Base-by-base conservation (phyloP, 1,140 invertebrate species). In the Pogonus chalceus region DNA sequence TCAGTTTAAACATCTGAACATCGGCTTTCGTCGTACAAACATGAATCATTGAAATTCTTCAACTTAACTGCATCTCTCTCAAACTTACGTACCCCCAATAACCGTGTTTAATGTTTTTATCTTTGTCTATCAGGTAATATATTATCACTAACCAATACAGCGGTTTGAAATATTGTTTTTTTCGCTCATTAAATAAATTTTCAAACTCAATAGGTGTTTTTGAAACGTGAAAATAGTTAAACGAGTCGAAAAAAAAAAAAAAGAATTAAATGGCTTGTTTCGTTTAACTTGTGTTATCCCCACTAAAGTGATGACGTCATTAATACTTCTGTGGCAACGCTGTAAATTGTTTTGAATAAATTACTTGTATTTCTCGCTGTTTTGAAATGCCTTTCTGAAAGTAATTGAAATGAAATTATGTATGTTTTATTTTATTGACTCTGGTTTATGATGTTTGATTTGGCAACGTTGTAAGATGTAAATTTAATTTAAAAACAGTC, bases 31-130 rank as follows among this genome's bases (percentile, higher is more conserved):
- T 62, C 63, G 61, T 65, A n/a, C n/a, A n/a, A n/a, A 52, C 62
- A 65, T 67, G 64, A 65, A 67, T 65, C 65, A 67, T 64, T 62
- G 62, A 62, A 58, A 65, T 65, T 63, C 62, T 51, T 56, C 23
- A 46, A 46, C 23, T 35, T 58, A 20, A 56, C 52, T 52, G 46
- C 62, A 60, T 62, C 50, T 51, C 20, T 60, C 31, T 56, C 20
- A 14, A 18, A 10, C 37, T 43, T 16, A 43, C 37, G 7, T 18
- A 16, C 37, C 4, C 37, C 9, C 4, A 9, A 12, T 43, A 7
- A 3, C 18, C 18, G 18, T 12, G 4, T 4, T n/a, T 51, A 23
- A 57, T 51, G 2, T n/a, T 12, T 50, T 37, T 23, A 23, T 58
- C 52, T 55, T 23, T 49, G 24, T 58, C 35, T 20, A 10, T 7